Percentiles rank a stretch among this genome's conserved stretches.
These are phyloP conservation scores for Odocoileus virginianus DNA, from an alignment of 2,113 vertebrate genomes.

Conservation along the genomic window DNA sequence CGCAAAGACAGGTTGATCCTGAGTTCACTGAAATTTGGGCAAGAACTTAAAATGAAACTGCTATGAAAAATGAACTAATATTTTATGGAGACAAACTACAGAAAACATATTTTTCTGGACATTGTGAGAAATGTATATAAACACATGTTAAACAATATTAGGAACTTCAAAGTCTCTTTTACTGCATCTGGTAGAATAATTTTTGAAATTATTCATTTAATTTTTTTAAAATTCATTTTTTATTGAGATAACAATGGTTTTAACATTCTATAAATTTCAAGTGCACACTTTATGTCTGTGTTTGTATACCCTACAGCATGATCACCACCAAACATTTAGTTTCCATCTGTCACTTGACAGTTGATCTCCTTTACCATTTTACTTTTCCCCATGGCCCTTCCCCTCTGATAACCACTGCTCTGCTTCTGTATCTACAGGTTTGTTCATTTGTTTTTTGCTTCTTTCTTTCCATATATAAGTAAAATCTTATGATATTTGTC, in stretches of 20 bases:
- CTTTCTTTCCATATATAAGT: not conserved
- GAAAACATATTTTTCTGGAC: not conserved
- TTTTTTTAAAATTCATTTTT: not conserved
- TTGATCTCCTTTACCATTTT: not conserved
- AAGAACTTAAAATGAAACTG: conserved; percentile 7
- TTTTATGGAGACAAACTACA: not conserved
- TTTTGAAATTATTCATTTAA: not conserved
- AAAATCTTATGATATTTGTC: not conserved
- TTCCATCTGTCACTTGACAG: not conserved
- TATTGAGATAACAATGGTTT: not conserved
- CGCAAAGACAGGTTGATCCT: not conserved
- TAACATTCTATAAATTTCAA: not conserved
- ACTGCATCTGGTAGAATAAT: not conserved
- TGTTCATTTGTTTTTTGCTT: not conserved
- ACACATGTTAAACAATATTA: not conserved
- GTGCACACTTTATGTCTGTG: not conserved
- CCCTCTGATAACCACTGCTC: not conserved
- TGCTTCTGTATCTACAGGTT: not conserved
- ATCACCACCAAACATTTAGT: not conserved
- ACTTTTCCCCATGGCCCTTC: not conserved
- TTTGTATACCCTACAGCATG: not conserved
- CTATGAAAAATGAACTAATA: not conserved
- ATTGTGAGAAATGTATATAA: not conserved
- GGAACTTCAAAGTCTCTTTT: not conserved
- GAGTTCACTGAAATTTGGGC: not conserved